Percentiles rank a stretch among this genome's conserved stretches.
These are phyloP conservation scores for Aythya baeri DNA, from an alignment of 2,113 vertebrate genomes.

Conservation along the genomic window DNA sequence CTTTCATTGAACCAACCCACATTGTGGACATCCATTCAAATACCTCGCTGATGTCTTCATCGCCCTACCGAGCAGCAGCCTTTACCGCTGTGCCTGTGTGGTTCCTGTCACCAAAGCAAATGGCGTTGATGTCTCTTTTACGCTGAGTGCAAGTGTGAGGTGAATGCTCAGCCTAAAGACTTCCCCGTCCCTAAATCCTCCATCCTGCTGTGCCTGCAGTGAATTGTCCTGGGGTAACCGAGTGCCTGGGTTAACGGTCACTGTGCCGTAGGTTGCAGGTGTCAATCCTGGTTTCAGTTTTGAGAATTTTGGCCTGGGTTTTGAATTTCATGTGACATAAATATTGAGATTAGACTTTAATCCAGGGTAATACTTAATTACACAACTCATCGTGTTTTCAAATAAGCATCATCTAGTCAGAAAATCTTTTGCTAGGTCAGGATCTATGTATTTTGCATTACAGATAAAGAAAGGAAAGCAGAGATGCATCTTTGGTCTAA, in stretches of 20 bases:
- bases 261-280: accelerated
- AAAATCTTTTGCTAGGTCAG: background rate
- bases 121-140: conserved; percentile 27
- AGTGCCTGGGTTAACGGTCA: background rate
- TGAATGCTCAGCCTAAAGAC: background rate
- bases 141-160: background rate
- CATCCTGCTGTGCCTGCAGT: background rate
- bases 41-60: conserved; percentile 26
- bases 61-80: background rate
- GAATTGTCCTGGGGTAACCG: background rate
- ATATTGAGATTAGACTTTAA: background rate
- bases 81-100: background rate
- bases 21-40: background rate
- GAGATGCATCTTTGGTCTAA: background rate
- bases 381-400: background rate
- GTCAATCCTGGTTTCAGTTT: background rate
- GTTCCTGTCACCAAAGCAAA: conserved; percentile 2
- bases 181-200: conserved; percentile 2
- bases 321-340: background rate
- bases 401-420: background rate
- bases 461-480: background rate
- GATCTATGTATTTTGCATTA: background rate
- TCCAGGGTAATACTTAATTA: background rate
- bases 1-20: background rate
- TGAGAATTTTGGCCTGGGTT: background rate